These are phyloP conservation scores for Caenorhabditis panamensis DNA, from an alignment of 2,888 invertebrate species.

Conservation along the genomic window DNA sequence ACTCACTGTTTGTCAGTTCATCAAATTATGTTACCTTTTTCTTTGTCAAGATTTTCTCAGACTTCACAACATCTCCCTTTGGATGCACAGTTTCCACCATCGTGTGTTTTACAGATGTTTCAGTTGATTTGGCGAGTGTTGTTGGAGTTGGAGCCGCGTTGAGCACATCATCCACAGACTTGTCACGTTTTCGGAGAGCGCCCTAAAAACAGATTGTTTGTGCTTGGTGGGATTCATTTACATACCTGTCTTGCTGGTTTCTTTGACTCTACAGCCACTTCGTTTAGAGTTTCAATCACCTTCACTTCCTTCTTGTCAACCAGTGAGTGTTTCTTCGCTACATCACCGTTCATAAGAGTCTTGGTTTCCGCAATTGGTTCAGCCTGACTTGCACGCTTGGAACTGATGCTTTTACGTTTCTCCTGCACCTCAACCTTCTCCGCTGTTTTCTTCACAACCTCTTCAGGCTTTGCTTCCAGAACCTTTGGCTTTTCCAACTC, in stretches of 20 bases:
- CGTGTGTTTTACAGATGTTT: slow-evolving; percentile 37
- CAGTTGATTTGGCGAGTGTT: slow-evolving; percentile 34
- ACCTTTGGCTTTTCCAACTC: slow-evolving; percentile 40
- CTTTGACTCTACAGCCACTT: slow-evolving; percentile 40
- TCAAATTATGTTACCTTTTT: slow-evolving; percentile 19
- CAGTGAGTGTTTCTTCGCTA: background rate
- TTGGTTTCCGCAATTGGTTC: background rate
- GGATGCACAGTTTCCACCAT: slow-evolving; percentile 41
- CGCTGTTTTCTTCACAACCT: background rate
- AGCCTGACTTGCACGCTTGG: slow-evolving; percentile 30
- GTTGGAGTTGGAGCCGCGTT: slow-evolving; percentile 53
- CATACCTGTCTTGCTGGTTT: slow-evolving; percentile 61
- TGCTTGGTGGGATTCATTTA: background rate
- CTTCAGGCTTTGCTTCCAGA: background rate
- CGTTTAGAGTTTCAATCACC: slow-evolving; percentile 32
- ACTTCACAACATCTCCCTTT: slow-evolving; percentile 51
- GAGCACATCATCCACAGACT: slow-evolving; percentile 50
- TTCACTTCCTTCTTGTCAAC: slow-evolving; percentile 33
- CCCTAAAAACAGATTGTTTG: slow-evolving; percentile 43
- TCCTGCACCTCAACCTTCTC: background rate
- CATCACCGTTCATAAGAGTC: slow-evolving; percentile 2
- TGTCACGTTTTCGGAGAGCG: slow-evolving; percentile 61
- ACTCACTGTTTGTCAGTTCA: no score
- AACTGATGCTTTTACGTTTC: slow-evolving; percentile 37
- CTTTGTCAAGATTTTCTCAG: slow-evolving; percentile 46